These are phyloP conservation scores for Leptura quadrifasciata DNA, from an alignment of 2,888 invertebrate genomes.

Conservation along the genomic window DNA sequence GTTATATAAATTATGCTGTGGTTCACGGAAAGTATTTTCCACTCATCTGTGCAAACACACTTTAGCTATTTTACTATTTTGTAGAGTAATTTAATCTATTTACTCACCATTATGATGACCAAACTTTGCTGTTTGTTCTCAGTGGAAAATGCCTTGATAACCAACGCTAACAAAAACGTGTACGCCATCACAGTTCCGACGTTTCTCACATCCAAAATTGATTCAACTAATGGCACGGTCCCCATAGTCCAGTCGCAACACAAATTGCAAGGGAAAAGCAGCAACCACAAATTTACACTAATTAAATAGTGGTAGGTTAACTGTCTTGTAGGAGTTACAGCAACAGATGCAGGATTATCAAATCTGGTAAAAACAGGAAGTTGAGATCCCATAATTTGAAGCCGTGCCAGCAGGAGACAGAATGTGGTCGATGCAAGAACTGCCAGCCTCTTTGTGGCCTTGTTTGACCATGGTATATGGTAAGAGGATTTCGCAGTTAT, in stretches of 20 bases:
- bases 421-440: conserved; percentile 89
- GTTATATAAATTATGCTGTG: no score
- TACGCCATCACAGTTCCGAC: conserved; percentile 85
- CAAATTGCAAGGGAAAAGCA: conserved; percentile 90
- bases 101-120: conserved; percentile 81
- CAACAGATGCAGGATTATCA: conserved; percentile 97
- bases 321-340: conserved; percentile 88
- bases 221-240: conserved; percentile 89
- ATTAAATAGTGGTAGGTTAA: conserved; percentile 95
- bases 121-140: conserved; percentile 80
- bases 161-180: conserved; percentile 77
- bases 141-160: conserved; percentile 77
- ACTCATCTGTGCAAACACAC: no score
- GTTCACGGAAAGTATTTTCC: no score
- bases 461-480: conserved; percentile 78
- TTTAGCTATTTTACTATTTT: no score
- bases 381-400: conserved; percentile 97
- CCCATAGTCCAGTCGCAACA: conserved; percentile 99
- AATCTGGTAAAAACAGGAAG: conserved; percentile 97
- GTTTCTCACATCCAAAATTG: conserved; percentile 88
- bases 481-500: conserved; percentile 76
- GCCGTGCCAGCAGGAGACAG: conserved; percentile 86
- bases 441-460: conserved; percentile 84
- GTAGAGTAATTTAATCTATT: not conserved
- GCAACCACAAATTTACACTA: conserved; percentile 92